These are phyloP conservation scores for Amphiura filiformis DNA, from an alignment of 35 echinoderm and acorn worm genomes.

Conservation along the genomic window DNA sequence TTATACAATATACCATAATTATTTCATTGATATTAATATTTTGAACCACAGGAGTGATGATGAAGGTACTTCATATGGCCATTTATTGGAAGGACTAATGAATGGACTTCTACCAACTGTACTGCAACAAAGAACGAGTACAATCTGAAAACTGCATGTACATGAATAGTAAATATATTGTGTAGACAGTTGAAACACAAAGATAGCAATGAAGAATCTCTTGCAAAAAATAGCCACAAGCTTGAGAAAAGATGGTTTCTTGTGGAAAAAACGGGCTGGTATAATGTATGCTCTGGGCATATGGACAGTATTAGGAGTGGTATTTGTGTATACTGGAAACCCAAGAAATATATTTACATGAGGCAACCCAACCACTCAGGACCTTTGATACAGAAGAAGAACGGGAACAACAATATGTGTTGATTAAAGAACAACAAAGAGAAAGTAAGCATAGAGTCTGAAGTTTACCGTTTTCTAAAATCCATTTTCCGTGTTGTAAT, in stretches of 20 bases:
- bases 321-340: background rate
- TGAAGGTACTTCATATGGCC: too few species aligned
- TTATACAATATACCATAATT: too few species aligned
- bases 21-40: too few species aligned
- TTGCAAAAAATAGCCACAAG: background rate
- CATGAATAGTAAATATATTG: too few species aligned
- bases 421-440: background rate
- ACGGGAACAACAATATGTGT: background rate
- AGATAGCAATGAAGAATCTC: background rate
- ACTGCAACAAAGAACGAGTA: too few species aligned
- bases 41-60: too few species aligned
- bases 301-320: background rate
- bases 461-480: too few species aligned
- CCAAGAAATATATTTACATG: background rate
- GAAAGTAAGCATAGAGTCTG: background rate
- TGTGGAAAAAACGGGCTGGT: background rate
- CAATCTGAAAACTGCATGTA: too few species aligned
- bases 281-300: background rate
- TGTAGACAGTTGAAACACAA: too few species aligned
- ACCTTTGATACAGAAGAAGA: background rate
- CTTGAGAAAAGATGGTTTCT: background rate
- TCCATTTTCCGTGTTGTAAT: too few species aligned
- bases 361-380: background rate
- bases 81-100: too few species aligned
- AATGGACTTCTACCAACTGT: too few species aligned